Evolutionary conservation across 2,113 vertebrate species (phyloP).

Genomic region (Zosterops lateralis): DNA sequence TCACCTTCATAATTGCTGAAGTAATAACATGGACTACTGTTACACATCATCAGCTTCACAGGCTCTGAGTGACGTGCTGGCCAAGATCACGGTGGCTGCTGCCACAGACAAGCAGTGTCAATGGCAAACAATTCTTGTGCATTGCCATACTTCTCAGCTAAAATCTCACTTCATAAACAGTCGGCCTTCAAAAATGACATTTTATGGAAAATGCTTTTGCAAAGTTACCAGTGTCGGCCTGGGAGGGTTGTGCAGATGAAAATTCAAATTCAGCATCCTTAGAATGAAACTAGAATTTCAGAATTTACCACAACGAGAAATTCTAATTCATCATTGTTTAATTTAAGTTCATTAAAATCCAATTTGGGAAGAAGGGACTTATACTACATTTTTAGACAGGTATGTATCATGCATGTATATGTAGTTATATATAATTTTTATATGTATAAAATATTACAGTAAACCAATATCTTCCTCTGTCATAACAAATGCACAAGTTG

Average conservation of each 20-base stretch:
- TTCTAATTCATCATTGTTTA: background rate
- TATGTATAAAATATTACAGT: background rate
- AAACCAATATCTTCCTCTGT: background rate
- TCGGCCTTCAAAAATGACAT: accelerated
- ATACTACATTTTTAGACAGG: background rate
- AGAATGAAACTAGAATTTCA: background rate
- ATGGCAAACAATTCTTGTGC: background rate
- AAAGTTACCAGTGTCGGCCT: background rate
- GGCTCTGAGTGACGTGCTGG: background rate
- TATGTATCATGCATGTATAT: background rate
- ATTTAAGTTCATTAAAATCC: background rate
- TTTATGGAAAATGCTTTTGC: background rate
- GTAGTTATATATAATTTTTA: background rate
- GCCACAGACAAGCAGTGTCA: background rate
- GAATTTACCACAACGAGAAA: background rate
- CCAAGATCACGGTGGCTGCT: background rate
- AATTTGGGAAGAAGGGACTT: background rate
- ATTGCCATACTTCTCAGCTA: background rate
- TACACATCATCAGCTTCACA: background rate
- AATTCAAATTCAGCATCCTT: background rate
- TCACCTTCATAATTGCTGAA: background rate
- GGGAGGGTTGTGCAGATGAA: background rate
- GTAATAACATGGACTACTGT: background rate
- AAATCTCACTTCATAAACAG: background rate
- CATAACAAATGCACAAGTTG: background rate